These are phyloP conservation scores for Cichladusa arquata DNA, from an alignment of 2,113 vertebrate species.

Conservation along the genomic window DNA sequence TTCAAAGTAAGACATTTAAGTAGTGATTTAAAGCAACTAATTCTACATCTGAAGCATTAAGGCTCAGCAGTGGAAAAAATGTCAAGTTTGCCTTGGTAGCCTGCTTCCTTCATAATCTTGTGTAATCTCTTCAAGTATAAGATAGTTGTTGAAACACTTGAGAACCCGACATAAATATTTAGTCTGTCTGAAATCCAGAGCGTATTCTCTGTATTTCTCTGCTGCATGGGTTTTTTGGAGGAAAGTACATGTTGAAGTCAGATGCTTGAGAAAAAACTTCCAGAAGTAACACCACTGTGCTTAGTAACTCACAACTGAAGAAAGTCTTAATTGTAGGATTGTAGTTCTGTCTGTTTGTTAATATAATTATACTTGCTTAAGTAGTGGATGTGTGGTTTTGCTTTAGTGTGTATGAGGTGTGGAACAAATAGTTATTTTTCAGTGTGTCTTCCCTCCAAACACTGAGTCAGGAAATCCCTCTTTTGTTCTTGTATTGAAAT, in stretches of 20 bases:
- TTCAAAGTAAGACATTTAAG: neutral
- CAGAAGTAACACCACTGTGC: neutral
- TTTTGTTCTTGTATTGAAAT: neutral
- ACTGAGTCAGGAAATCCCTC: slow-evolving; percentile 5
- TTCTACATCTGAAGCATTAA: neutral
- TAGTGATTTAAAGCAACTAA: neutral
- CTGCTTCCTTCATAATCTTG: neutral
- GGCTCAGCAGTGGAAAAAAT: neutral
- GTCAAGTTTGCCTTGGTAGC: neutral
- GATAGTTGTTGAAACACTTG: neutral
- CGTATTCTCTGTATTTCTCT: neutral
- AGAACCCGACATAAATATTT: neutral
- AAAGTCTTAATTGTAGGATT: neutral
- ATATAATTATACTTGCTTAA: neutral
- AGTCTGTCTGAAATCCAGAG: neutral
- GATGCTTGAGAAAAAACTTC: neutral
- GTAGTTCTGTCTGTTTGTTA: neutral
- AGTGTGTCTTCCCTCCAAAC: neutral
- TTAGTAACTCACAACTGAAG: neutral
- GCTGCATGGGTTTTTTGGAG: neutral
- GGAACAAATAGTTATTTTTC: neutral
- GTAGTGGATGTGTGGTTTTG: neutral
- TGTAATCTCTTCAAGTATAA: neutral
- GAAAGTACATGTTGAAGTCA: neutral
- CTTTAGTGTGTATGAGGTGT: neutral